A percentile compares a stretch with the other conserved stretches of the same genome.
phyloP scores from a whole-genome alignment of 2,113 vertebrate species.

The Catagonus wagneri region DNA sequence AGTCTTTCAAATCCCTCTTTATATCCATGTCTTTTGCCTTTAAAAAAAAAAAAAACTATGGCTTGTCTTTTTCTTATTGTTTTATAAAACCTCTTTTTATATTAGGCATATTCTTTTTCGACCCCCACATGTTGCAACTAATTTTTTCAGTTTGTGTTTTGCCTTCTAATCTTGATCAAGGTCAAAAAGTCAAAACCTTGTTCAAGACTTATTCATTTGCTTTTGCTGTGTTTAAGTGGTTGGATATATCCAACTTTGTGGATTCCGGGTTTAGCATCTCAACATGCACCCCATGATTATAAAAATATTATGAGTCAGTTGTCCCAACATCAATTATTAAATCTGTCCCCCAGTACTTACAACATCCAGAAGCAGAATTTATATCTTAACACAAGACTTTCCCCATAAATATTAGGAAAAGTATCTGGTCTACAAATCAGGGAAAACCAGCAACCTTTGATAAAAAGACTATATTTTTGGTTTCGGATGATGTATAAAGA shows the following conservation, averaged over 20 bases:
- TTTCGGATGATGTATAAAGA: neutral
- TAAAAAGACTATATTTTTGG: neutral
- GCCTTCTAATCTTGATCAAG: neutral
- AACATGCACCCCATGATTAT: neutral
- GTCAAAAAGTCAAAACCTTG: constrained; percentile 19
- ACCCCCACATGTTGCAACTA: neutral
- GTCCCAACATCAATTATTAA: neutral
- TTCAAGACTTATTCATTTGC: neutral
- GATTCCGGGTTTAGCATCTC: neutral
- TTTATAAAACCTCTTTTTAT: constrained; percentile 24
- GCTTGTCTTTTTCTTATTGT: neutral
- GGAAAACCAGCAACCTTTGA: neutral
- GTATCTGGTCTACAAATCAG: neutral
- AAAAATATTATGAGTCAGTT: constrained; percentile 9
- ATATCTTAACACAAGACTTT: neutral
- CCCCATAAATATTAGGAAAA: constrained; percentile 4
- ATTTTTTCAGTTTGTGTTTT: neutral
- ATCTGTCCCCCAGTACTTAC: neutral
- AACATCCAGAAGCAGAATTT: neutral
- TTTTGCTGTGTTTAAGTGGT: neutral
- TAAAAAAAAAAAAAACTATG: constrained; percentile 8
- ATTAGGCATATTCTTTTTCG: neutral
- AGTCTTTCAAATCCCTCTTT: neutral
- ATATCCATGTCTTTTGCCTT: neutral
- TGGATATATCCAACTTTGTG: neutral